phyloP scores from a whole-genome alignment of 2,113 vertebrate genomes.

The Saguinus imperator region DNA sequence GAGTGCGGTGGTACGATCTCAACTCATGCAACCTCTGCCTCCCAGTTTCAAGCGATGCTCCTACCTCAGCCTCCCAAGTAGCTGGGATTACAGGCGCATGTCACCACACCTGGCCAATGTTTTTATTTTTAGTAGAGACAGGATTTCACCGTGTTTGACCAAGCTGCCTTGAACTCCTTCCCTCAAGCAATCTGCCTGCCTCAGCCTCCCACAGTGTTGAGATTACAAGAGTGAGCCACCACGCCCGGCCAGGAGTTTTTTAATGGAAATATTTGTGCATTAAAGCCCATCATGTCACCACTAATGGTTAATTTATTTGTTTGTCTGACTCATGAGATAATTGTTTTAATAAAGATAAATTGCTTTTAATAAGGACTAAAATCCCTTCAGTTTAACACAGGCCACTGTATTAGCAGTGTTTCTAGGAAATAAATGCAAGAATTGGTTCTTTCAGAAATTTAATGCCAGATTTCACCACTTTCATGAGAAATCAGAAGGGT shows the following conservation, averaged over 20 bases:
- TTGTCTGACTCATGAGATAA: constrained; percentile 57
- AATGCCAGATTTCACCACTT: neutral
- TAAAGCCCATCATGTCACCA: constrained; percentile 49
- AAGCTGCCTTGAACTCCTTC: no score
- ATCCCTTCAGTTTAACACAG: constrained; percentile 56
- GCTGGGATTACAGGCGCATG: no score
- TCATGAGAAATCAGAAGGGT: constrained; percentile 5
- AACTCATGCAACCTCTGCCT: no score
- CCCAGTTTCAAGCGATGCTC: no score
- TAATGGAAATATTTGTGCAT: constrained; percentile 68
- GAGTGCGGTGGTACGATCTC: no score
- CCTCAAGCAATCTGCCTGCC: no score
- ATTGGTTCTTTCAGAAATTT: neutral
- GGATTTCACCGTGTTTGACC: no score
- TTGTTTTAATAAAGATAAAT: constrained; percentile 66
- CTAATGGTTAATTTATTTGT: constrained; percentile 67
- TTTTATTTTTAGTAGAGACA: no score
- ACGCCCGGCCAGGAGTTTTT: neutral
- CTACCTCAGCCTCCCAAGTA: no score
- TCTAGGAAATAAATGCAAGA: neutral
- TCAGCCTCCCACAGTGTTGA: no score
- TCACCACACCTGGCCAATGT: no score
- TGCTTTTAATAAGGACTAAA: constrained; percentile 64
- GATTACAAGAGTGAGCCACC: no score
- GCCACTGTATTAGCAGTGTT: neutral